Evolutionary conservation across 2,888 invertebrate genomes (phyloP).

Genomic region (Ernsta delagoae): DNA sequence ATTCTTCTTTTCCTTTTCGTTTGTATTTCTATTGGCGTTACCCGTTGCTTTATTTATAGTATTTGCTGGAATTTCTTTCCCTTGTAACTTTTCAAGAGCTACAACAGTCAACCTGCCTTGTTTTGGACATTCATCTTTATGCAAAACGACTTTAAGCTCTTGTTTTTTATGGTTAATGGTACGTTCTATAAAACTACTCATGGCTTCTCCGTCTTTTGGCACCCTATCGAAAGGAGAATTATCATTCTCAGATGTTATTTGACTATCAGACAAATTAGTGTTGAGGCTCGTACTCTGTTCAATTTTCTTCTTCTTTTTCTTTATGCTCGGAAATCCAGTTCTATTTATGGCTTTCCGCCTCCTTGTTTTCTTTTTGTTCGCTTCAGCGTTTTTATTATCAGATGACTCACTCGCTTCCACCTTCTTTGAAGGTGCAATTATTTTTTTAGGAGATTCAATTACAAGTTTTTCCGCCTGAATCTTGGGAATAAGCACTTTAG

Average conservation of each 20-base stretch:
- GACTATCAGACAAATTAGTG: slow-evolving; percentile 58
- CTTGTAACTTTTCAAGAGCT: slow-evolving; percentile 86
- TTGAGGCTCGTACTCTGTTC: slow-evolving; percentile 54
- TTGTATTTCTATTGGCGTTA: slow-evolving; percentile 47
- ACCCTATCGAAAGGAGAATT: slow-evolving; percentile 87
- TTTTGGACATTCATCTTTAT: slow-evolving; percentile 80
- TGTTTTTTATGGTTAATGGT: slow-evolving; percentile 73
- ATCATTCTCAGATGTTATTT: slow-evolving; percentile 73
- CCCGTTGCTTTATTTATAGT: slow-evolving; percentile 54
- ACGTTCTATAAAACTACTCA: slow-evolving; percentile 87
- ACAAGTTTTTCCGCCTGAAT: slow-evolving; percentile 69
- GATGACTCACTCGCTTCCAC: slow-evolving; percentile 55
- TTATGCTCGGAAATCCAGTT: slow-evolving; percentile 94
- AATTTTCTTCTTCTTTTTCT: slow-evolving; percentile 91
- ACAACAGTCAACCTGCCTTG: slow-evolving; percentile 85
- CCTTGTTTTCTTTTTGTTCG: slow-evolving; percentile 78
- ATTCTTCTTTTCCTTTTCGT: slow-evolving; percentile 66
- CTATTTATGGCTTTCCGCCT: slow-evolving; percentile 92
- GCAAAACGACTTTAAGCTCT: slow-evolving; percentile 78
- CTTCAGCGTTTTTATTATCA: slow-evolving; percentile 60
- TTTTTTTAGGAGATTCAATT: slow-evolving; percentile 62
- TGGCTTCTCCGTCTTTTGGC: slow-evolving; percentile 88
- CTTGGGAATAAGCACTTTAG: slow-evolving; percentile 72
- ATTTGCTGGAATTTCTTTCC: slow-evolving; percentile 64
- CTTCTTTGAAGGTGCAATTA: slow-evolving; percentile 55